Base-by-base conservation (phyloP, 2,113 vertebrate species). In the Pterocles burchelli region DNA sequence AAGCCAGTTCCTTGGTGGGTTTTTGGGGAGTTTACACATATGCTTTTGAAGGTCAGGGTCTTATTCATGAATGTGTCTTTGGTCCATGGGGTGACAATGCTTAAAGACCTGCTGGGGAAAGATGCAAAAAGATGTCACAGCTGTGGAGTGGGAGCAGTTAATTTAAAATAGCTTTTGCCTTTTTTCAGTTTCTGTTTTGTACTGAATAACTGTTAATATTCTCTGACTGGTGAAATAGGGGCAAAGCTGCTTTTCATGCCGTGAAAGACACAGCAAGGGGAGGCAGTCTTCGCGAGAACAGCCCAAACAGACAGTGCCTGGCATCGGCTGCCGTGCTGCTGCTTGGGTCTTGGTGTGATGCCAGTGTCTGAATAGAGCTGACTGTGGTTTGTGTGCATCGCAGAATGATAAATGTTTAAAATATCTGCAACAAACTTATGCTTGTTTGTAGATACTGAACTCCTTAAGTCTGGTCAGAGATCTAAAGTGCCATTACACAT, bases 311-410 rank as follows among this genome's bases (percentile, higher is more conserved):
- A 7, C 59, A 11, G 24, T 7, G 66, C 71, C 46, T 48, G 59
- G 83, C 46, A 10, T 13, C 1, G 2, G 8, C 36, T 0, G 0
- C 0, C 0, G n/a, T 6, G 66, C 62, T 78, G 49, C 75, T 0
- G 0, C 6, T 10, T 8, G n/a, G 0, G 0, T 26, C 54, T 52
- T 49, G 77, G 38, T 72, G 49, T 3, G 6, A 34, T 0, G 20
- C 57, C 81, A 65, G 88, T 0, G 0, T 11, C n/a, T 5, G 19
- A 34, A 13, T 8, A 26, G 63, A 61, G 76, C 72, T 0, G 0
- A 5, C 54, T 20, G 57, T 13, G 43, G 3, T 34, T 54, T 54
- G 0, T 10, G 31, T 54, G 67, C 61, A 1, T 31, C 1, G 0
- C 26, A 33, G 61, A 55, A 49, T 46, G 24, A 6, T 9, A 71